Evolutionary conservation across 2,888 invertebrate species (phyloP).

Genomic region (Melanophora roralis): DNA sequence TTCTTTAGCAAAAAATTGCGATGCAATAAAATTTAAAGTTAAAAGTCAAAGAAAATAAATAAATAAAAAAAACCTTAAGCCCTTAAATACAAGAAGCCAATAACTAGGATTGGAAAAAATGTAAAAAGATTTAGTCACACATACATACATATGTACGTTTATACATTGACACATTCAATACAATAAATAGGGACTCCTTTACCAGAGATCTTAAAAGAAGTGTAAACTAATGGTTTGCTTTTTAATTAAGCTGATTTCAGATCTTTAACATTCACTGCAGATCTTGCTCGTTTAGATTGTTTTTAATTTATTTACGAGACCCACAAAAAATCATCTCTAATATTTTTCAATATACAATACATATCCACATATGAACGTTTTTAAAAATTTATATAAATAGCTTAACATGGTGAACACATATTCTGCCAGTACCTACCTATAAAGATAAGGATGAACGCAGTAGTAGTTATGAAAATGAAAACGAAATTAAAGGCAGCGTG

Average conservation of each 20-base stretch:
- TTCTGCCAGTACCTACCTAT: neutral
- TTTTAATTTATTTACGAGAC: constrained; percentile 45
- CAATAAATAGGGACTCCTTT: no score
- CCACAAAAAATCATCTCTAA: neutral
- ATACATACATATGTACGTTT: no score
- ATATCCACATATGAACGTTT: no score
- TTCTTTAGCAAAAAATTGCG: neutral
- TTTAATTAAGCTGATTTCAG: neutral
- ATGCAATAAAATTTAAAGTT: constrained; percentile 28
- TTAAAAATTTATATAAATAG: neutral
- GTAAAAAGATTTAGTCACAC: no score
- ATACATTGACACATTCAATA: no score
- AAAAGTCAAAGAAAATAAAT: constrained; percentile 32
- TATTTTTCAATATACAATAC: no score
- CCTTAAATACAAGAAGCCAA: constrained; percentile 31
- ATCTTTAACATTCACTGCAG: constrained; percentile 40
- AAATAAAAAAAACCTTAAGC: constrained; percentile 30
- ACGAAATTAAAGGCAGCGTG: constrained; percentile 62
- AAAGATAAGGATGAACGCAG: no score
- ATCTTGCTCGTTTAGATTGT: neutral
- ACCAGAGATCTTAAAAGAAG: constrained; percentile 64
- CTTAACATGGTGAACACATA: constrained; percentile 48
- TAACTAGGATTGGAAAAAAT: neutral
- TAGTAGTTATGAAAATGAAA: constrained; percentile 58
- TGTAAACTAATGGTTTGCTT: constrained; percentile 73